Evolutionary conservation across 2,113 vertebrate genomes (phyloP), one percentile per base, ranked within the genome.

Genomic region (Zosterops pallidus): DNA sequence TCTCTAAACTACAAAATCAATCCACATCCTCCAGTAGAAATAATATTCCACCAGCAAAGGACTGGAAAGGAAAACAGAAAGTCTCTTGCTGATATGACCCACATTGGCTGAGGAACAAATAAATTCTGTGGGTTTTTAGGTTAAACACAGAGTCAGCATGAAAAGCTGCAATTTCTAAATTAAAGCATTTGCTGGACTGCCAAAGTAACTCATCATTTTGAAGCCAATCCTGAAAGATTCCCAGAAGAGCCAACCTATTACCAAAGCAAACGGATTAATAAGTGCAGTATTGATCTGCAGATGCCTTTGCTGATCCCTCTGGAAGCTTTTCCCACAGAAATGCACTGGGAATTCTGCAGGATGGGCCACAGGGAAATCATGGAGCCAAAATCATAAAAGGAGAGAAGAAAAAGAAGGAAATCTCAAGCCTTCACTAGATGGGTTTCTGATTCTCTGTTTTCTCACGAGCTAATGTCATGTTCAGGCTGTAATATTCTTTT

Each of bases 161-260:
- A 90, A 83, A 82, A 93, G 52, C 56, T 92, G 83, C 65, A 31
- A 52, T 78, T 81, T 81, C 44, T 64, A 81, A 89, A 83, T 81
- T 5, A 86, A 91, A 42, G 41, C 28, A 29, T 68, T 72, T 94
- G 52, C 35, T 84, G 64, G 82, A n/a, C 28, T 82, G 65, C 55
- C 80, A 89, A 82, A 96, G 41, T 29, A 87, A 86, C 62, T 62
- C 65, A 64, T 68, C 46, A 25, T 18, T 37, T 68, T 41, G 62
- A 76, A 89, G 63, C 8, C 72, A 70, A 68, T 71, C 53, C 53
- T 72, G 65, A 75, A 56, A 60, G 56, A 82, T 56, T 94, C 77
- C 91, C 84, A 5, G 8, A 87, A 78, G 74, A 89, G 12, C 18
- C 76, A 84, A 86, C 24, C 26, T 46, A 29, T 49, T 52, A 68